phyloP scores from a whole-genome alignment of 1,140 invertebrate species.

The Pogonomyrmex californicus region DNA sequence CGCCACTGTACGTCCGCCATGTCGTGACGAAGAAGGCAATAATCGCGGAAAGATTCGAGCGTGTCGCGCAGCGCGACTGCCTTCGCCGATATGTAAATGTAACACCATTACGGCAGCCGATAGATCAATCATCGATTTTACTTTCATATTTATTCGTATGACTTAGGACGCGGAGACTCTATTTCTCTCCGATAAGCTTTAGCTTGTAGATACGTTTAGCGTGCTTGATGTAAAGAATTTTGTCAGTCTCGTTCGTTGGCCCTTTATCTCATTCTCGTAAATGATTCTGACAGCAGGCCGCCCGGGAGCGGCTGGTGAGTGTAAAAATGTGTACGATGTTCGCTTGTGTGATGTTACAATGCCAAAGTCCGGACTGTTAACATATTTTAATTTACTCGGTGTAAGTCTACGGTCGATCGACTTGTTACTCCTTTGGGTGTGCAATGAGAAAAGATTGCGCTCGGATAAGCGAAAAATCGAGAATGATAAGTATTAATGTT shows the following conservation, averaged over 20 bases:
- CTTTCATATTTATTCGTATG: conserved; percentile 54
- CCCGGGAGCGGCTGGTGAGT: neutral
- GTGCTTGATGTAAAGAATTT: conserved; percentile 52
- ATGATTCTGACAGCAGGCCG: conserved; percentile 8
- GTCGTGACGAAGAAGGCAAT: conserved; percentile 36
- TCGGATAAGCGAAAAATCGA: neutral
- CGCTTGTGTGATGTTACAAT: conserved; percentile 51
- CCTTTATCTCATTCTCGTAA: conserved; percentile 61
- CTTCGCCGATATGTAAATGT: conserved; percentile 36
- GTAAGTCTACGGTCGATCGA: conserved; percentile 27
- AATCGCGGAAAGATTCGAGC: conserved; percentile 42
- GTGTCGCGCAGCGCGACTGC: conserved; percentile 22
- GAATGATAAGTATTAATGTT: neutral
- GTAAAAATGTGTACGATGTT: conserved; percentile 19
- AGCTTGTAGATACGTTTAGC: conserved; percentile 53
- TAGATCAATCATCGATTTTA: conserved; percentile 49
- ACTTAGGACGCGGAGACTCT: conserved; percentile 21
- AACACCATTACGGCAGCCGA: conserved; percentile 13
- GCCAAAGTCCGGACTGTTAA: conserved; percentile 42
- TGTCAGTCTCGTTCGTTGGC: conserved; percentile 56
- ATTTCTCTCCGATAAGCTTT: conserved; percentile 44
- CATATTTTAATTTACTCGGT: conserved; percentile 30
- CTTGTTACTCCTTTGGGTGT: neutral
- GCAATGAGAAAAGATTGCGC: conserved; percentile 9
- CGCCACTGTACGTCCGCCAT: conserved; percentile 20